phyloP scores from a whole-genome alignment of 1,140 invertebrate species.

The Pseudobourletiella spinata region DNA sequence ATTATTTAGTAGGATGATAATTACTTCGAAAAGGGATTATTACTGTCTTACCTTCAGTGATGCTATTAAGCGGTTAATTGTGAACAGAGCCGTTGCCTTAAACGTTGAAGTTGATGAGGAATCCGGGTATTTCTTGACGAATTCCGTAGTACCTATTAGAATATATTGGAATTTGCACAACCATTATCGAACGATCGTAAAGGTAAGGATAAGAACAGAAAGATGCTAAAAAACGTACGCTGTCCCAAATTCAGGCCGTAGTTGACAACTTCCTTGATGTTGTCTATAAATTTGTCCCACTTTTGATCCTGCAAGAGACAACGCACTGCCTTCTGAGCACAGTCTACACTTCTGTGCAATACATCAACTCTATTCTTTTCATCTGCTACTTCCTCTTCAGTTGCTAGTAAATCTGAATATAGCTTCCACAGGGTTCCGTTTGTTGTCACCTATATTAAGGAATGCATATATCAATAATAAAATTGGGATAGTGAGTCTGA shows the following conservation, averaged over 20 bases:
- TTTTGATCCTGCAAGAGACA: neutral
- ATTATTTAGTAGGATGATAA: neutral
- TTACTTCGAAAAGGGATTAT: neutral
- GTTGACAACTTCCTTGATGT: neutral
- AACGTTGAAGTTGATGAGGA: neutral
- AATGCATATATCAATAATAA: too few species aligned
- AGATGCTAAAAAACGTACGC: neutral
- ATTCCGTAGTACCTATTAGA: conserved; percentile 1
- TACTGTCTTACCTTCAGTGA: neutral
- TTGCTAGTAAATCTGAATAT: conserved; percentile 54
- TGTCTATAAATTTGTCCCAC: neutral
- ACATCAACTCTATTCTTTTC: neutral
- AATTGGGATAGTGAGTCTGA: neutral
- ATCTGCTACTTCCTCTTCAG: neutral
- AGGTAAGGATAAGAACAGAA: neutral
- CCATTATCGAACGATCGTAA: neutral
- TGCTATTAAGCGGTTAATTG: neutral
- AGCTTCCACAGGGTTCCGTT: conserved; percentile 67
- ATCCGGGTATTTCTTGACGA: neutral
- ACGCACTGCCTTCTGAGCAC: conserved; percentile 3
- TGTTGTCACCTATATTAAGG: conserved; percentile 47
- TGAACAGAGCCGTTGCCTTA: neutral
- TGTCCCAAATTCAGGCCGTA: neutral
- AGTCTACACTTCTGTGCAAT: conserved; percentile 6
- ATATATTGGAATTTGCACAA: neutral